Evolutionary conservation across 1,140 invertebrate species (phyloP).

Genomic region (Brachionus manjavacas): DNA sequence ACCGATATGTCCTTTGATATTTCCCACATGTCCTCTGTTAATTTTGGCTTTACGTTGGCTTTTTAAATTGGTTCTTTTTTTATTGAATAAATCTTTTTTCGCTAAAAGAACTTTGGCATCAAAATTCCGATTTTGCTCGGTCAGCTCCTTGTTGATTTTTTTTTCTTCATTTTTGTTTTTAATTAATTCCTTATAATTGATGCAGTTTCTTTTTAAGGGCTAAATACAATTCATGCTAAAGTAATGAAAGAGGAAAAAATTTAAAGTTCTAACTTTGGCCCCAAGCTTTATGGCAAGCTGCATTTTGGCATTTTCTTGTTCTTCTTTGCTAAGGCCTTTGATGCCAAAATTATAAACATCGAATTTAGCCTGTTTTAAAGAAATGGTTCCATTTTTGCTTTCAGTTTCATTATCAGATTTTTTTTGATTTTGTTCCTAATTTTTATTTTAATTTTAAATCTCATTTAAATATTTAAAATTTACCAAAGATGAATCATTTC

Average conservation of each 20-base stretch:
- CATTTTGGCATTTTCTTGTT: constrained; percentile 34
- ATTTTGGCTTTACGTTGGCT: constrained; percentile 13
- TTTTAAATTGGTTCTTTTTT: background rate
- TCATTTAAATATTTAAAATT: too few species aligned
- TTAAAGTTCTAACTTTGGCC: background rate
- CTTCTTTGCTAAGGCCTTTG: constrained; percentile 28
- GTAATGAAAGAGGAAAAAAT: background rate
- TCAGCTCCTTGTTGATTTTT: background rate
- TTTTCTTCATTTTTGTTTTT: background rate
- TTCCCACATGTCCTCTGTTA: constrained; percentile 14
- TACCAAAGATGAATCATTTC: too few species aligned
- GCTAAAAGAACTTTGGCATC: background rate
- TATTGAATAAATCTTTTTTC: background rate
- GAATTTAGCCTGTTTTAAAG: constrained; percentile 30
- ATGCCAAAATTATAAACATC: constrained; percentile 41
- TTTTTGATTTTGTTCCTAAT: too few species aligned
- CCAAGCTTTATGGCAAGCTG: constrained; percentile 21
- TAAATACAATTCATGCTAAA: background rate
- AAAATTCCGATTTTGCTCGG: background rate
- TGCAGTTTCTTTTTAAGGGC: background rate
- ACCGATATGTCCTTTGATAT: constrained; percentile 34
- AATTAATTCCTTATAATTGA: constrained; percentile 32
- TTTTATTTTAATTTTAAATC: too few species aligned
- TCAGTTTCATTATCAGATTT: too few species aligned
- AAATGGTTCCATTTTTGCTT: background rate